These are phyloP conservation scores for Puffinus mauretanicus DNA, from an alignment of 2,113 vertebrate genomes.

Conservation along the genomic window DNA sequence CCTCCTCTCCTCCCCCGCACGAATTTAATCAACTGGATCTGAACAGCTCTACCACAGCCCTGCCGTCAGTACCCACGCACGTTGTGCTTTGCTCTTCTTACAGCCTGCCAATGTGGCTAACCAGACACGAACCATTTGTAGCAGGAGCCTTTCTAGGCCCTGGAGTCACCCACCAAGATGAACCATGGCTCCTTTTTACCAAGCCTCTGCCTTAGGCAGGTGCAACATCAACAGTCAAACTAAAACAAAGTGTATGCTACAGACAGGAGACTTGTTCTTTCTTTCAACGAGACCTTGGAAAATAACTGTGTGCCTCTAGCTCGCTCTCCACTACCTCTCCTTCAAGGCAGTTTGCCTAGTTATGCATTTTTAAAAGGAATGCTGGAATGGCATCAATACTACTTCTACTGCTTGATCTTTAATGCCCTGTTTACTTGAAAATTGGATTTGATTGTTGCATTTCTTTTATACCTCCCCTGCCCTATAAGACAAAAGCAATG, in stretches of 20 bases:
- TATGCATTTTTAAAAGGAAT: neutral
- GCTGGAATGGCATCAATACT: neutral
- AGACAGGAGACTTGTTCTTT: neutral
- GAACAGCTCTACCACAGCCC: neutral
- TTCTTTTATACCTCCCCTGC: neutral
- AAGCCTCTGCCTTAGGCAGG: neutral
- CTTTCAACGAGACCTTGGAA: neutral
- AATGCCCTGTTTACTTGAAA: neutral
- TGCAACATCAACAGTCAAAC: neutral
- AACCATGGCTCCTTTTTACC: neutral
- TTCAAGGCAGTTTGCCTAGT: neutral
- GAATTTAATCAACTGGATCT: rapidly evolving
- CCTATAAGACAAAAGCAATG: neutral
- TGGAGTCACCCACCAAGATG: neutral
- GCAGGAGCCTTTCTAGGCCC: neutral
- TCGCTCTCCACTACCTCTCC: neutral
- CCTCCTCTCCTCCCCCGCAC: too few relatives aligned
- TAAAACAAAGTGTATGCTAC: neutral
- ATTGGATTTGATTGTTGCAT: neutral
- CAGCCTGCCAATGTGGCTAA: neutral
- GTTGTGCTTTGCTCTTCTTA: neutral
- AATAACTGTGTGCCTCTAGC: neutral
- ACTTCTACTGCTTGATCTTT: neutral
- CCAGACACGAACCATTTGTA: neutral
- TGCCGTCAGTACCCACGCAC: neutral